Conservation (phyloP, 2,888 invertebrate genomes). For the Dendrolimus houi region DNA sequence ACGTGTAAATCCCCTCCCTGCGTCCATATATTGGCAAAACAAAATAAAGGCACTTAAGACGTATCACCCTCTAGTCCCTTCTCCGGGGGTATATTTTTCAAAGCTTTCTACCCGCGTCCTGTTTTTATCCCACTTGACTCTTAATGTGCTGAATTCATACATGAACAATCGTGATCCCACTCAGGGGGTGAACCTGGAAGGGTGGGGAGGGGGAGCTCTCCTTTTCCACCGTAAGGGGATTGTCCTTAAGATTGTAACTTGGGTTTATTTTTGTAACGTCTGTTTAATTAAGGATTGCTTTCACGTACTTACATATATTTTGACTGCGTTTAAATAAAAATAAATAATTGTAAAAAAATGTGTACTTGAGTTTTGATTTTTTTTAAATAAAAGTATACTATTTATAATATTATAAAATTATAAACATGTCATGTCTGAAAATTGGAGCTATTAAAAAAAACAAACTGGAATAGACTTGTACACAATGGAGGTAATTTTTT, state of each 20-base stretch:
- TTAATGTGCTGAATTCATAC: slow-evolving; percentile 85
- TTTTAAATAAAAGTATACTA: too few relatives aligned
- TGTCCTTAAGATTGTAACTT: neutral
- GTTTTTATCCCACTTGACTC: slow-evolving; percentile 79
- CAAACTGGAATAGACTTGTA: too few relatives aligned
- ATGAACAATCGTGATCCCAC: slow-evolving; percentile 74
- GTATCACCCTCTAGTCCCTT: neutral
- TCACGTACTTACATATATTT: too few relatives aligned
- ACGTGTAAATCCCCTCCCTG: neutral
- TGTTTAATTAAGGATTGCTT: neutral
- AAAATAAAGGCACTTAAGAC: neutral
- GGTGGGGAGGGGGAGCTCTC: slow-evolving; percentile 16
- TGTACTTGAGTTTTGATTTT: too few relatives aligned
- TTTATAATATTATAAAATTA: too few relatives aligned
- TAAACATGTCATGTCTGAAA: too few relatives aligned
- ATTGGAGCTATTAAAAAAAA: too few relatives aligned
- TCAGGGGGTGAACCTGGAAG: slow-evolving; percentile 39
- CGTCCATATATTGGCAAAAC: slow-evolving; percentile 23
- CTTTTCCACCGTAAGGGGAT: neutral
- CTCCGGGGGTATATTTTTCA: slow-evolving; percentile 46
- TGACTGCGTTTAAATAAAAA: too few relatives aligned
- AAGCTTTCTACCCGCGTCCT: slow-evolving; percentile 62
- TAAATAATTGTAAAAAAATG: too few relatives aligned
- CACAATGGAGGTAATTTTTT: too few relatives aligned
- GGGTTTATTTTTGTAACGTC: neutral